Base-by-base conservation (phyloP, 2,888 invertebrate genomes). In the Charanyca ferruginea region DNA sequence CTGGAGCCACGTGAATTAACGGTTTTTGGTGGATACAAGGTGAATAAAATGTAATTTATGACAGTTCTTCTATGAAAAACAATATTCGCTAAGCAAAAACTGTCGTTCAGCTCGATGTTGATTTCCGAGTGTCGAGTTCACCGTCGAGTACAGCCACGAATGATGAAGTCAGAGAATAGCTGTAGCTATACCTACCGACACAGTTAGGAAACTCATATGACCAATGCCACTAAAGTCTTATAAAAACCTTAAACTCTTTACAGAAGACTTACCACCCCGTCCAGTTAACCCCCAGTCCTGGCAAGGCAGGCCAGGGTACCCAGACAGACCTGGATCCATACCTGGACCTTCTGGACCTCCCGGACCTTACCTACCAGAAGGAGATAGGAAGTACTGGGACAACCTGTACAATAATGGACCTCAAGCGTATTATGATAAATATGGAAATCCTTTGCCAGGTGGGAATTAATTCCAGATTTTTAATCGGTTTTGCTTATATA, bases 381-480 rank as follows among this genome's bases (percentile, higher is more conserved):
- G 89, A 0, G 95, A 95, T 67, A 85, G 91, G 16, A 89, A 87
- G 54, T 96, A 96, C 74, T 96, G 96, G 96, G 94, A 95, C 44
- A 89, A 94, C 13, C 52, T 95, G 16, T 95, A 95, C 81, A 89
- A 88, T 11, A 89, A 95, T 77, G 95, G 95, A 70, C 96, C 96
- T 16, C 88, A 89, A 70, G 95, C 95, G 0, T 96, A 94, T 74
- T 95, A 95, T 47, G 95, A 96, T 82, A 92, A 91, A 82, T 87
- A 91, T 53, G 95, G 94, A 25, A 95, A 95, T 83, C 95, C 96
- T 7, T 83, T 95, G 49, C 95, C 95, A 87, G 95, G 95, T 95
- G 0, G 68, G 65, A 18, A 5, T 55, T n/a, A 2, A 13, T 41
- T 41, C 22, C 0, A 9, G 3, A 38, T 16, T 41, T 5, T 28